Conservation (phyloP, 2,113 vertebrate species). For the Hemichromis elongatus region DNA sequence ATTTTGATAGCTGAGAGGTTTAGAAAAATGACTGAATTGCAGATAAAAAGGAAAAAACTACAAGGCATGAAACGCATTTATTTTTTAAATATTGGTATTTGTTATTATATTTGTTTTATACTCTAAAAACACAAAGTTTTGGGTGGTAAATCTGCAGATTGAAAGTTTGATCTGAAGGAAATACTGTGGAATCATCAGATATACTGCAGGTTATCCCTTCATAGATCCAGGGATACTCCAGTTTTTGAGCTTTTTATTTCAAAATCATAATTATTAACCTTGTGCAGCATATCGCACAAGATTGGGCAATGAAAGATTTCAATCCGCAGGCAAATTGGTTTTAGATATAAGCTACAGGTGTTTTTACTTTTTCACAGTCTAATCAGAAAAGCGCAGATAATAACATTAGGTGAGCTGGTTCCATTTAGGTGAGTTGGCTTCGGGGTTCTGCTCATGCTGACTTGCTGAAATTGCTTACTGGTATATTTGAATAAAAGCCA, state of each 20-base stretch:
- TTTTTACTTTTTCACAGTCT: background rate
- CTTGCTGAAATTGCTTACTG: background rate
- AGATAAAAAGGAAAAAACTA: background rate
- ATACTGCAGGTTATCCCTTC: background rate
- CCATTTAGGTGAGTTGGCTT: background rate
- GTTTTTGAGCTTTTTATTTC: background rate
- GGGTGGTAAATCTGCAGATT: background rate
- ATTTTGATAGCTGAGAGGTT: constrained; percentile 12
- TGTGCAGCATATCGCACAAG: background rate
- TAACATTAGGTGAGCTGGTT: background rate
- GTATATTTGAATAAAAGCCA: background rate
- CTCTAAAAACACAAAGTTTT: background rate
- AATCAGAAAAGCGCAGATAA: background rate
- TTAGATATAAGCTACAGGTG: background rate
- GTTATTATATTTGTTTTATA: background rate
- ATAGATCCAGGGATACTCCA: background rate
- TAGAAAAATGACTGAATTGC: background rate
- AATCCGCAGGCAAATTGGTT: background rate
- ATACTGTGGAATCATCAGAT: background rate
- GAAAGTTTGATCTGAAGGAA: background rate
- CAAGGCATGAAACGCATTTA: background rate
- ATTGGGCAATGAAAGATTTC: background rate
- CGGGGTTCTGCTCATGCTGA: background rate
- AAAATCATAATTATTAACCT: background rate
- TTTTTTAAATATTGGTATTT: background rate